A percentile compares a stretch with the other conserved stretches of the same genome.
phyloP scores from a whole-genome alignment of 2,888 invertebrate genomes.

The Diarsia rubi region DNA sequence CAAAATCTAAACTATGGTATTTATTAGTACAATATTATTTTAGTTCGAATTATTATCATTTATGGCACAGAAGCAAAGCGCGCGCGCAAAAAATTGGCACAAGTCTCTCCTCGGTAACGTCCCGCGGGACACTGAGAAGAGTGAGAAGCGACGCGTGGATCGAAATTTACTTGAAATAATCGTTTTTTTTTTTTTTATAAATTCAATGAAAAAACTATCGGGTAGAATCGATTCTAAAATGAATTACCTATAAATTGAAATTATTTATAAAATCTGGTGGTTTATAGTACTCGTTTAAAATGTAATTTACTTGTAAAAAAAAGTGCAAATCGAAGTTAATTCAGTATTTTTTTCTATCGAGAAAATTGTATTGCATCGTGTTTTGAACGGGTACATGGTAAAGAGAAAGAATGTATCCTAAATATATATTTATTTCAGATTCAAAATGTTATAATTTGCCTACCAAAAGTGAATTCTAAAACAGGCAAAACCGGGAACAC shows the following conservation, averaged over 20 bases:
- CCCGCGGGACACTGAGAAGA: background rate
- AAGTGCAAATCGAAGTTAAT: conserved; percentile 1
- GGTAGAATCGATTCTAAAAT: conserved; percentile 8
- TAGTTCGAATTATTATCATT: background rate
- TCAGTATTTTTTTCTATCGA: conserved; percentile 8
- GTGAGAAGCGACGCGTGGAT: conserved; percentile 1
- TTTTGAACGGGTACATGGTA: conserved; percentile 7
- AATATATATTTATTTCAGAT: conserved; percentile 3
- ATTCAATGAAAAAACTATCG: background rate
- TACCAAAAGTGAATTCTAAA: conserved; percentile 13
- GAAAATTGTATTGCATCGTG: conserved; percentile 1
- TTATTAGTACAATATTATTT: background rate
- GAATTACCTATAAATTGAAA: background rate
- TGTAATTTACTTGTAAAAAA: conserved; percentile 1
- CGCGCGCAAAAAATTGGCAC: conserved; percentile 2
- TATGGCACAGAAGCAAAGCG: background rate
- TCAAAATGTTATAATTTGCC: conserved; percentile 2
- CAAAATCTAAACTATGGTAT: background rate
- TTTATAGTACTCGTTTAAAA: conserved; percentile 1
- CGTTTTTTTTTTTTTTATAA: background rate
- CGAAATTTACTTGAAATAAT: conserved; percentile 1
- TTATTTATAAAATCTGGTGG: background rate
- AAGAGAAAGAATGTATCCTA: background rate
- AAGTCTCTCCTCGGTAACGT: too few species aligned
- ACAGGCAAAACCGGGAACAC: background rate